These are phyloP conservation scores for Drosophila nigromelanica DNA, from an alignment of 1,140 invertebrate genomes.

Conservation along the genomic window DNA sequence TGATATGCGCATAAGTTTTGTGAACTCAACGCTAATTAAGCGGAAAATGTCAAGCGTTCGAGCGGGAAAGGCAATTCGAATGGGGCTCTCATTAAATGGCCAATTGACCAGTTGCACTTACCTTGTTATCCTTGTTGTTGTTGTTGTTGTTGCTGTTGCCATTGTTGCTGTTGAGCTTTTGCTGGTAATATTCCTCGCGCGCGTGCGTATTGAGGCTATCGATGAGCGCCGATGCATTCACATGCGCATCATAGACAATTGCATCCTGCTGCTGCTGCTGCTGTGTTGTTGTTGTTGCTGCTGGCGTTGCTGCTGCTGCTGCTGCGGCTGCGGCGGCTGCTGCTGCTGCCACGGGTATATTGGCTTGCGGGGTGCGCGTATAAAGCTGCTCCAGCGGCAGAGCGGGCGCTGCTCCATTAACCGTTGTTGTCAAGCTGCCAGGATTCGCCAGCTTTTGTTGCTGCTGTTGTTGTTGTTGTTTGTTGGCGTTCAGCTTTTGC, in stretches of 20 bases:
- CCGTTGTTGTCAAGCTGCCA: too few relatives aligned
- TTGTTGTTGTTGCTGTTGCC: constrained; percentile 68
- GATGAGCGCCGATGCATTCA: constrained; percentile 81
- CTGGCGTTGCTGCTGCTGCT: constrained; percentile 35
- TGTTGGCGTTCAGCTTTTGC: constrained; percentile 26
- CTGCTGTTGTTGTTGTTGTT: constrained; percentile 39
- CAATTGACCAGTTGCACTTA: constrained; percentile 44
- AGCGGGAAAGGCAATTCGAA: constrained; percentile 17
- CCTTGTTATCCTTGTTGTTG: constrained; percentile 83
- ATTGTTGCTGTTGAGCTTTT: constrained; percentile 51
- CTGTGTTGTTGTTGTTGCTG: constrained; percentile 34
- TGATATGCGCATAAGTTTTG: constrained; percentile 40
- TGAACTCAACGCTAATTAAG: constrained; percentile 42
- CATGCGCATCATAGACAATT: constrained; percentile 77
- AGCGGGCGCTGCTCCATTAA: constrained; percentile 20
- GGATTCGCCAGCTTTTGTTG: constrained; percentile 26
- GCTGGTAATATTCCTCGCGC: constrained; percentile 79
- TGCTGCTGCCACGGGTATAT: constrained; percentile 65
- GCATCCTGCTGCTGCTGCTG: constrained; percentile 51
- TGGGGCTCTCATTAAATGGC: constrained; percentile 19
- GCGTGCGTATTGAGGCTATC: constrained; percentile 78
- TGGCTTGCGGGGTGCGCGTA: constrained; percentile 65
- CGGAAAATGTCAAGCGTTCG: constrained; percentile 31
- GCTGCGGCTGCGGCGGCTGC: constrained; percentile 55
- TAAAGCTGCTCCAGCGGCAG: constrained; percentile 63